These are phyloP conservation scores for Aythya fuligula DNA, from an alignment of 2,797 vertebrate genomes.

Conservation along the genomic window DNA sequence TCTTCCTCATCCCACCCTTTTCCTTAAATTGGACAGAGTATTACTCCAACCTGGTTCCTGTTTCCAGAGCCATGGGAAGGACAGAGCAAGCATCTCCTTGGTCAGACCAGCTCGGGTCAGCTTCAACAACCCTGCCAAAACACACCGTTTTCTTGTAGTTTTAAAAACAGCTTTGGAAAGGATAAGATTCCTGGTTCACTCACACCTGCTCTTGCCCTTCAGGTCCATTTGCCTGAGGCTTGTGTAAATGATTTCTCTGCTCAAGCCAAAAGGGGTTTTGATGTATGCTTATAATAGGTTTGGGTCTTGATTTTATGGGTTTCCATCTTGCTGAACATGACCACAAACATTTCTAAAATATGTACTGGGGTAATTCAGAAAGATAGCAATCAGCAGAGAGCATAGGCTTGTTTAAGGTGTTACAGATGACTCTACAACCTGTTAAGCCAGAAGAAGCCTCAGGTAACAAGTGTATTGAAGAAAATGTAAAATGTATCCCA, in stretches of 20 bases:
- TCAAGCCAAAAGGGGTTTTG: neutral
- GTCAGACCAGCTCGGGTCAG: neutral
- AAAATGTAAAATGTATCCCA: neutral
- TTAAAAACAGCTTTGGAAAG: neutral
- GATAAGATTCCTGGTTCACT: neutral
- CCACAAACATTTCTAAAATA: neutral
- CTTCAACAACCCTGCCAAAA: neutral
- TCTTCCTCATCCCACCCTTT: neutral
- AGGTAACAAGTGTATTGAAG: neutral
- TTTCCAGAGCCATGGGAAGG: fast-evolving
- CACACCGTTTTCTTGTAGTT: fast-evolving
- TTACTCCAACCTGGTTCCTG: fast-evolving
- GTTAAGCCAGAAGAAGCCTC: neutral
- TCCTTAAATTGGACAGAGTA: neutral
- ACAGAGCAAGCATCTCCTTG: neutral
- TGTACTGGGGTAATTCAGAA: too few species aligned
- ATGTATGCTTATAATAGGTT: neutral
- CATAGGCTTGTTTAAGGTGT: neutral
- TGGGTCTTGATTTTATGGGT: fast-evolving
- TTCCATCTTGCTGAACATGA: neutral
- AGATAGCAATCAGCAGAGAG: neutral
- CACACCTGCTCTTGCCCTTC: neutral
- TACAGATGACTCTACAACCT: neutral
- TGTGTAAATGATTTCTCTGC: neutral
- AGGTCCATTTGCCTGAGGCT: neutral